Percentiles rank a stretch among this genome's conserved stretches.
Conservation (phyloP, 2,888 invertebrate species). For the Plemyria rubiginata region DNA sequence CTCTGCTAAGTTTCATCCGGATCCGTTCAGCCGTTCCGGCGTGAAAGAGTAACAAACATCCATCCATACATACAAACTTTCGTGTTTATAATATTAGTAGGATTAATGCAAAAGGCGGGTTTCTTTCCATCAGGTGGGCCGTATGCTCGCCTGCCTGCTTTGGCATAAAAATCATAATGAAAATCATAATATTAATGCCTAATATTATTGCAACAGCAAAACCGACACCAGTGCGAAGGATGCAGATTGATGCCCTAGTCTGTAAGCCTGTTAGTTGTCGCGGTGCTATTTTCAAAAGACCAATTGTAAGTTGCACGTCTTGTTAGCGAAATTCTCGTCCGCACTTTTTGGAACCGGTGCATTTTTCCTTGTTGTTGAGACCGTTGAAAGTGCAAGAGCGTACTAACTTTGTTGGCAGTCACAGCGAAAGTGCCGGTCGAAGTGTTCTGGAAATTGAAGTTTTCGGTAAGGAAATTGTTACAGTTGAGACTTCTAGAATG, state of each 20-base stretch:
- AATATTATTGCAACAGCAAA: no score
- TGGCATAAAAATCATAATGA: no score
- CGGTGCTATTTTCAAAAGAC: conserved; percentile 45
- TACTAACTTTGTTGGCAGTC: conserved; percentile 39
- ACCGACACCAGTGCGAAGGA: no score
- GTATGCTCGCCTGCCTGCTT: no score
- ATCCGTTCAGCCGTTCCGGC: no score
- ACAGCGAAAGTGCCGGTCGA: conserved; percentile 25
- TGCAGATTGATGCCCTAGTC: neutral
- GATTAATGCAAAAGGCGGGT: no score
- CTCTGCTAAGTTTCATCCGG: no score
- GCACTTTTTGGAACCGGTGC: conserved; percentile 41
- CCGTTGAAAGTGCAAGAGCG: conserved; percentile 31
- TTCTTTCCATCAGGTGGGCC: no score
- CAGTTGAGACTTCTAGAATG: conserved; percentile 3
- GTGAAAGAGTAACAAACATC: no score
- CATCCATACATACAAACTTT: no score
- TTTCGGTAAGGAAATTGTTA: conserved; percentile 19
- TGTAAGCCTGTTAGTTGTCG: conserved; percentile 26
- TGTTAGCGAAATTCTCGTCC: conserved; percentile 44
- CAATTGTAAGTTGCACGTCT: conserved; percentile 45
- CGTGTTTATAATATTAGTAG: no score
- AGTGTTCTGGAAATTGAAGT: conserved; percentile 21
- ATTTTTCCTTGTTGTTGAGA: conserved; percentile 37
- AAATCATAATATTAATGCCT: no score